These are phyloP conservation scores for Eupithecia tripunctaria DNA, from an alignment of 2,888 invertebrate genomes.

Conservation along the genomic window DNA sequence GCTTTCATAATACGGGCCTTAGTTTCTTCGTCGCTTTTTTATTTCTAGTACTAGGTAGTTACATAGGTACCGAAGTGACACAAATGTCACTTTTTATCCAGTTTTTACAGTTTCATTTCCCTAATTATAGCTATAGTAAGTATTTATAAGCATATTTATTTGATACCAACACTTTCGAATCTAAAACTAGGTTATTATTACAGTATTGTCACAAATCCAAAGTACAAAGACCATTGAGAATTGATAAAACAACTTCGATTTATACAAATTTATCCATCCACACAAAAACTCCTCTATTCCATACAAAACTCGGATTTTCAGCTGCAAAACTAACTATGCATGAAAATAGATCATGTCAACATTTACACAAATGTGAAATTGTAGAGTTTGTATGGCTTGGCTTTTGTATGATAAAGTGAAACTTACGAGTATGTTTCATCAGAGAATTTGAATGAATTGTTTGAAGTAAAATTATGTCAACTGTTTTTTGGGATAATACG, in stretches of 20 bases:
- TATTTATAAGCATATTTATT: neutral
- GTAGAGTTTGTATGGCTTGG: slow-evolving; percentile 9
- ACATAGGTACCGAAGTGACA: no score
- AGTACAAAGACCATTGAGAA: slow-evolving; percentile 42
- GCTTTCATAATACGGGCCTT: no score
- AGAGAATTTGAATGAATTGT: slow-evolving; percentile 6
- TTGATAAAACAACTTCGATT: slow-evolving; percentile 41
- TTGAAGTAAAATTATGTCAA: neutral
- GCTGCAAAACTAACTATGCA: neutral
- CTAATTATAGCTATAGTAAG: neutral
- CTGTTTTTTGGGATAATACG: neutral
- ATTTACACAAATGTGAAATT: slow-evolving; percentile 3
- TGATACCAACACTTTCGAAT: neutral
- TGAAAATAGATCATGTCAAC: slow-evolving; percentile 1
- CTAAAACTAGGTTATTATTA: slow-evolving; percentile 33
- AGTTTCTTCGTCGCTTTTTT: no score
- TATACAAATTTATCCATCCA: slow-evolving; percentile 32
- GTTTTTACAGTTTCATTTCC: neutral
- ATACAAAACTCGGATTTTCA: neutral
- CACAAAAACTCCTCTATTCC: neutral
- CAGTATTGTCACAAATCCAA: slow-evolving; percentile 19
- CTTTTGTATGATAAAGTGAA: slow-evolving; percentile 3
- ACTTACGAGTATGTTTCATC: slow-evolving; percentile 14
- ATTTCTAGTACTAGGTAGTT: no score
- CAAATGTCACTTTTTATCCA: no score